Percentiles rank a stretch among this genome's conserved stretches.
These are phyloP conservation scores for Tyrophagus putrescentiae DNA, from an alignment of 1,140 invertebrate species.

Conservation along the genomic window DNA sequence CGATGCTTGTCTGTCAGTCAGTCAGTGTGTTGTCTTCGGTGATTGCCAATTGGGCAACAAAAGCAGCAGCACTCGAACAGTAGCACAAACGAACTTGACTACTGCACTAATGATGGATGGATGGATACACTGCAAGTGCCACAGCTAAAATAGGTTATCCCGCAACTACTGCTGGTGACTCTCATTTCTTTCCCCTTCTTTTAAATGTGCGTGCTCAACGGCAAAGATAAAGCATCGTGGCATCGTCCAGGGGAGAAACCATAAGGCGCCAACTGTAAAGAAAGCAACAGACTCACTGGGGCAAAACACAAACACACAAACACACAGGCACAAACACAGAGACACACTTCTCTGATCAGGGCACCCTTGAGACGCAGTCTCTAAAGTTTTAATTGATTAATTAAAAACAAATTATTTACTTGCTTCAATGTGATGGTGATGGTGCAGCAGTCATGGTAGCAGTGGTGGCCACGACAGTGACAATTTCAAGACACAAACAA, in stretches of 20 bases:
- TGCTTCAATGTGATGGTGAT: no score
- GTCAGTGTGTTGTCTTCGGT: no score
- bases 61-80: background rate
- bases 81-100: slow-evolving; percentile 6
- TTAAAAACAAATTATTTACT: slow-evolving; percentile 9
- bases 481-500: no score
- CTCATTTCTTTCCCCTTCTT: no score
- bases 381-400: slow-evolving; percentile 16
- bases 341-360: no score
- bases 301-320: no score
- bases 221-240: background rate
- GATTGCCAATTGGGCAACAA: no score
- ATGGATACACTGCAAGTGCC: background rate
- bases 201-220: background rate
- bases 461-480: no score
- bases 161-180: background rate
- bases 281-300: background rate
- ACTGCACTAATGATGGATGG: slow-evolving; percentile 1
- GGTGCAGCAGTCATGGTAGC: no score
- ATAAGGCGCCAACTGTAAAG: background rate
- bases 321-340: no score
- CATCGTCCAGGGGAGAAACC: background rate
- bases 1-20: no score
- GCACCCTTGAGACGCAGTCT: no score
- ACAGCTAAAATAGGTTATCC: slow-evolving; percentile 12